Evolutionary conservation across 2,797 vertebrate genomes (phyloP), one percentile per base, ranked within the genome.

Genomic region (Acrossocheilus fasciatus): DNA sequence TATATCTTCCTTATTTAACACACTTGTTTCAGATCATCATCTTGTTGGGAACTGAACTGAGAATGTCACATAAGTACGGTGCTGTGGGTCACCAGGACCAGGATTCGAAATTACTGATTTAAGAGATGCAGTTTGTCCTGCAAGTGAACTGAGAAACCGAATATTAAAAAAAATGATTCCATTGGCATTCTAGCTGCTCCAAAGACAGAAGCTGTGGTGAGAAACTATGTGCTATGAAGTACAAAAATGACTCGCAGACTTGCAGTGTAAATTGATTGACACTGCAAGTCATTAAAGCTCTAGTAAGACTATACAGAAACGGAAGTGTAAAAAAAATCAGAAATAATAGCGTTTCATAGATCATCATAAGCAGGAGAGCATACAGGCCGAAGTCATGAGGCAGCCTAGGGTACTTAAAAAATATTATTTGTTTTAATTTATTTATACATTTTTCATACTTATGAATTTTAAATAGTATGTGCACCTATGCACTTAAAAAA

Each of bases 131-230:
- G n/a, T 11, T 43, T 64, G n/a, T 47, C 9, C 57, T 30, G 17
- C 1, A 64, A 20, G 26, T 64, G 9, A 47, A 64, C 36, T 26
- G 36, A n/a, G 34, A 47, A 66, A 64, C 15, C 4, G 2, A 45
- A 64, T 79, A 79, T 64, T 45, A 20, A 79, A 45, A 47, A 45
- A 45, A 20, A 45, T 6, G 4, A 47, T 30, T 66, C 9, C 41
- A 34, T 30, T 64, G 57, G 9, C 54, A 34, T 57, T 64, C 41
- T 80, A 45, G 57, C 77, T 45, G n/a, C 30, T 64, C 15, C 9
- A 18, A 64, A 80, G 77, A 64, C 39, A 80, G 77, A 64, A 64
- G n/a, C 39, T 47, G 77, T 12, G 36, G 54, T 43, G 76, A 41
- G 75, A 39, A 76, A 20, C 9, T 20, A 34, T 34, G 15, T 54